A percentile compares a stretch with the other conserved stretches of the same genome.
Conservation (phyloP, 2,888 invertebrate species). For the Chymomyza fuscimana region DNA sequence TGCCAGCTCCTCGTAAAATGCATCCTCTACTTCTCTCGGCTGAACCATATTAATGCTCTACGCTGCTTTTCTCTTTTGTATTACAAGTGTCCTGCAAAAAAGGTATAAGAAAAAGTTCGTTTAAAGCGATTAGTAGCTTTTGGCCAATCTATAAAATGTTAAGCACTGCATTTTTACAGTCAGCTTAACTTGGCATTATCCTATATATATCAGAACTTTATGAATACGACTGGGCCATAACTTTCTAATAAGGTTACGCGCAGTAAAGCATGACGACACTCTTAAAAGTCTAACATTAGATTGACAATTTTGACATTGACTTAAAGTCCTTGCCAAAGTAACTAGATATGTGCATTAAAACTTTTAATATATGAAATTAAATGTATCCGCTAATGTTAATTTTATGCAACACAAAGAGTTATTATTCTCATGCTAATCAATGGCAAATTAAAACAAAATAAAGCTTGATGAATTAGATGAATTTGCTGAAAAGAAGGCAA, state of each 20-base stretch:
- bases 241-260: no score
- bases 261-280: neutral
- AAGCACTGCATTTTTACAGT: no score
- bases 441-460: neutral
- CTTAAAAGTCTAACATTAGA: neutral
- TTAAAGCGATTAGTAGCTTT: neutral
- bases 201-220: neutral
- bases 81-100: neutral
- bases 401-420: neutral
- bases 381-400: neutral
- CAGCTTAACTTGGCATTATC: neutral
- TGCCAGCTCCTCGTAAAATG: constrained; percentile 53
- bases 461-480: neutral
- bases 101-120: neutral
- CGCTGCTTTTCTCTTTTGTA: neutral
- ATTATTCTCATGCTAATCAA: neutral
- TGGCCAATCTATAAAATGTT: neutral
- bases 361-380: neutral
- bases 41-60: constrained; percentile 31
- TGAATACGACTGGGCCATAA: no score
- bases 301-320: neutral
- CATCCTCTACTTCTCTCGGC: neutral
- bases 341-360: neutral
- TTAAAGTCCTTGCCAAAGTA: neutral
- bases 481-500: neutral